phyloP scores from a whole-genome alignment of 2,888 invertebrate genomes.

The Acanthosepion pharaonis region DNA sequence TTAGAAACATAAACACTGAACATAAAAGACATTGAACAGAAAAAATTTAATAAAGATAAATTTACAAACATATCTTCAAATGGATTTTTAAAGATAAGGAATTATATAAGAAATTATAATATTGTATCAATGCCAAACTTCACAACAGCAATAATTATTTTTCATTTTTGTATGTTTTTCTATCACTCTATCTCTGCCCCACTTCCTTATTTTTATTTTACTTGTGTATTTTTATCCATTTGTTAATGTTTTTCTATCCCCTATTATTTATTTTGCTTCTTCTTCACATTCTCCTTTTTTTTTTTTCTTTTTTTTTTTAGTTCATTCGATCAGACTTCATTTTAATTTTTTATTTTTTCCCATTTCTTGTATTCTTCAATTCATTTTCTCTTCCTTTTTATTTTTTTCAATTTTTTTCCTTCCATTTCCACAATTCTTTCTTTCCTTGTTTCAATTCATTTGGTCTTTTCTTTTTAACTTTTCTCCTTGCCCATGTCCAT shows the following conservation, averaged over 20 bases:
- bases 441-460: too few relatives aligned
- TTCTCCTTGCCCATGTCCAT: not conserved
- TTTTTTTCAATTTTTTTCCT: not conserved
- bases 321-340: not conserved
- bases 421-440: not conserved
- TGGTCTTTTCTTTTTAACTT: not conserved
- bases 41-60: too few relatives aligned
- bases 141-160: not conserved
- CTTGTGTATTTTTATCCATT: not conserved
- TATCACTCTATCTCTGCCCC: not conserved
- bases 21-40: too few relatives aligned
- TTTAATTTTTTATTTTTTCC: not conserved
- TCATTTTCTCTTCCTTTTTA: not conserved
- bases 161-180: not conserved
- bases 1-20: too few relatives aligned
- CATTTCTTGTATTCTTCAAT: not conserved
- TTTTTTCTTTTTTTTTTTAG: too few relatives aligned
- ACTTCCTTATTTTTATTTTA: not conserved
- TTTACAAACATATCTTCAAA: too few relatives aligned
- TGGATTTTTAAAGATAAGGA: too few relatives aligned
- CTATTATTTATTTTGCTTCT: not conserved
- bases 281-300: too few relatives aligned
- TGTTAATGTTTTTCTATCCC: not conserved
- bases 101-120: not conserved
- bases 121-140: too few relatives aligned